Percentiles rank a stretch among this genome's conserved stretches.
Conservation (phyloP, 1,140 invertebrate species). For the Caligus rogercresseyi region DNA sequence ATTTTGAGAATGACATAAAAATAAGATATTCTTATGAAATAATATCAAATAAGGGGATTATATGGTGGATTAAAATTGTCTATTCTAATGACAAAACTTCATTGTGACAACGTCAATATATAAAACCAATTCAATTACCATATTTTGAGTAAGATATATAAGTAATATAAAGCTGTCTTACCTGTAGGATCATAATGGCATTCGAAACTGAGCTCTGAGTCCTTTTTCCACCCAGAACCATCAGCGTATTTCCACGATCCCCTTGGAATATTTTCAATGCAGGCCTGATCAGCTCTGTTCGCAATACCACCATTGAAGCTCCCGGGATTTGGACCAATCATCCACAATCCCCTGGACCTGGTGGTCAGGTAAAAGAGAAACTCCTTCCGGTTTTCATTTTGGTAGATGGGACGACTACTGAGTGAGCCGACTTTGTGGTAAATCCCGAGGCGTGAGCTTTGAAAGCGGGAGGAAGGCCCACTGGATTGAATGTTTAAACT, state of each 20-base stretch:
- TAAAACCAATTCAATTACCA: no score
- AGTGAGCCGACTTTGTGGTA: neutral
- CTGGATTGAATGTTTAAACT: neutral
- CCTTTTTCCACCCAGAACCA: constrained; percentile 5
- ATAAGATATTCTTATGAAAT: no score
- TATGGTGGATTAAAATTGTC: no score
- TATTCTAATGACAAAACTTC: no score
- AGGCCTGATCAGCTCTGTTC: constrained; percentile 5
- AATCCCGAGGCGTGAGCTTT: constrained; percentile 6
- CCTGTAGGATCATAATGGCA: neutral
- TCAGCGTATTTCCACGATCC: constrained; percentile 17
- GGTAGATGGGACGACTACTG: neutral
- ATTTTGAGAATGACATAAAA: no score
- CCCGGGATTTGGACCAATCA: constrained; percentile 13
- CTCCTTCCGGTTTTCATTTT: neutral
- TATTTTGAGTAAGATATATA: no score
- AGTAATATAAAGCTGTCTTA: no score
- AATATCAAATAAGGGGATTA: no score
- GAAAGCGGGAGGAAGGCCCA: neutral
- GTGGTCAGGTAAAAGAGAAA: constrained; percentile 12
- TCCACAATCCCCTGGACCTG: constrained; percentile 15
- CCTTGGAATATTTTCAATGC: constrained; percentile 7
- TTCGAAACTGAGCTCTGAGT: neutral
- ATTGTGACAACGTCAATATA: no score
- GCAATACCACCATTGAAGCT: constrained; percentile 17